A percentile compares a stretch with the other conserved stretches of the same genome.
Evolutionary conservation across 2,888 invertebrate species (phyloP).

Genomic region (Apodemia mormo): DNA sequence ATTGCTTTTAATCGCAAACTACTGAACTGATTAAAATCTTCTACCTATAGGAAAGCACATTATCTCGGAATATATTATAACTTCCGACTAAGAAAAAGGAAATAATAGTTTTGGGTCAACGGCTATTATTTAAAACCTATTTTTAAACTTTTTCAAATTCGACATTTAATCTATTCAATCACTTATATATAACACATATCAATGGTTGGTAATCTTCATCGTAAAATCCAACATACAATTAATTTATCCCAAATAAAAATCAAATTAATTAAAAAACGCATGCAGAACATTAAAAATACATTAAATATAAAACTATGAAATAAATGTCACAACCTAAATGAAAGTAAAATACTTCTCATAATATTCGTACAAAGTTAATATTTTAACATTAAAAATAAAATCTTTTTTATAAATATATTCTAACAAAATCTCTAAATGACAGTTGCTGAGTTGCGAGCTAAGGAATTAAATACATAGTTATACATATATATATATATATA

Average conservation of each 20-base stretch:
- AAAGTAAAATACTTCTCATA: background rate
- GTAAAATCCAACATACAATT: background rate
- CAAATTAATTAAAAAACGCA: background rate
- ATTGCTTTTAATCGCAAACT: no score
- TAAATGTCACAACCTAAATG: background rate
- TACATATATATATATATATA: no score
- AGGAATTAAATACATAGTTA: no score
- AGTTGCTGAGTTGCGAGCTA: no score
- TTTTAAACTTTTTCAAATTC: no score
- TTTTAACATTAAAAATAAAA: constrained; percentile 7
- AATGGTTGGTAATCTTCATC: background rate
- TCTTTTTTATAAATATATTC: background rate
- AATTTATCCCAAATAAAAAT: background rate
- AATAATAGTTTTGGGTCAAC: no score
- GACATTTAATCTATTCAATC: no score
- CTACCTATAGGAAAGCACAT: no score
- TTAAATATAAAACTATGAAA: background rate
- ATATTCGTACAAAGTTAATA: background rate
- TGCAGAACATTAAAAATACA: background rate
- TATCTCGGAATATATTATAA: no score
- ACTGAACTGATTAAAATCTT: no score
- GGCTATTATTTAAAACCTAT: no score
- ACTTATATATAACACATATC: background rate
- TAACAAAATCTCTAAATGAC: background rate
- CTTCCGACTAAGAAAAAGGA: no score